Evolutionary conservation across 2,797 vertebrate species (phyloP), one percentile per base, ranked within the genome.

Genomic region (Taeniopygia guttata): DNA sequence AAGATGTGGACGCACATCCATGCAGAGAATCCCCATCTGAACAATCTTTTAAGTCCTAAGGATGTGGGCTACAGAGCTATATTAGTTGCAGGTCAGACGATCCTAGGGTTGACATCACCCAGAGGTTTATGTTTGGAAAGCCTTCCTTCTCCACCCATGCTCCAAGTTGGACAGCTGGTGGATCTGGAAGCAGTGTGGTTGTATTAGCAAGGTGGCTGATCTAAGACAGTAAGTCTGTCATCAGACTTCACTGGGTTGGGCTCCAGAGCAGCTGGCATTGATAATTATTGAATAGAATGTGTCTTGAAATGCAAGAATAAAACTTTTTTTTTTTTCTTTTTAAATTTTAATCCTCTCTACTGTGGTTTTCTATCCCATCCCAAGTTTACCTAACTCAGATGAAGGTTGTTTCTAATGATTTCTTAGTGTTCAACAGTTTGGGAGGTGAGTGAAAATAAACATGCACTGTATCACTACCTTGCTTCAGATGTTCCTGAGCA

Each of bases 1-100:
- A 89, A 79, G 58, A 51, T 1, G 0, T n/a, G 15, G 11, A 34
- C 19, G 22, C 4, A 13, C 4, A 34, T 6, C 3, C 10, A 40
- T 45, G 36, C 26, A 43, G 48, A 62, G n/a, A 70, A 68, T 83
- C 74, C 13, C 5, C 16, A 32, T 58, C 30, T 29, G 13, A 80
- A 32, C 18, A 22, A 18, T 56, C 23, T 46, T 54, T 0, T 11
- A 34, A 49, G 27, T 45, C 26, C 19, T 54, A 40, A 72, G 13
- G n/a, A 7, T 0, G 0, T 12, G 38, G 52, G 18, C 42, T 70
- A 55, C 19, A 20, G 20, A 63, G 16, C 64, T 85, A 13, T 25
- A 27, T 3, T 74, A 59, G 18, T 43, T 80, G 45, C 13, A 15
- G 25, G 27, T 86, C 8, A 25, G 25, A 38, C 40, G 23, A 36